Evolutionary conservation across 1,140 invertebrate genomes (phyloP).

Genomic region (Drosophila sp.): DNA sequence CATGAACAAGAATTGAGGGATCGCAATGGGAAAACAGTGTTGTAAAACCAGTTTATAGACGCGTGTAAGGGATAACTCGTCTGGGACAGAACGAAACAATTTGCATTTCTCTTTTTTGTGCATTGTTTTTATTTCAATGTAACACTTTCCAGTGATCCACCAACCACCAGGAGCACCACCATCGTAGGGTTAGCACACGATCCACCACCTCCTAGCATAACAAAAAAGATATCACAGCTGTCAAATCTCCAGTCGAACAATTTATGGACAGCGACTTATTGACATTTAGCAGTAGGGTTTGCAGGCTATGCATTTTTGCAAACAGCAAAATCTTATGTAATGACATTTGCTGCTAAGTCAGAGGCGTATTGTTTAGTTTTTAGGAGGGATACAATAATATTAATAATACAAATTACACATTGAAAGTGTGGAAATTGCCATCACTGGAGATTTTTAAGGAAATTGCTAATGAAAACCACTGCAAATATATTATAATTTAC

Average conservation of each 20-base stretch:
- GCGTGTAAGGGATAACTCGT: conserved; percentile 29
- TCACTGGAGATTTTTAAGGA: too few relatives aligned
- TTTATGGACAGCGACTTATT: conserved; percentile 67
- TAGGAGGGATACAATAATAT: too few relatives aligned
- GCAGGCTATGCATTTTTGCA: conserved; percentile 42
- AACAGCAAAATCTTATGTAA: conserved; percentile 8
- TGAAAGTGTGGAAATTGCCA: too few relatives aligned
- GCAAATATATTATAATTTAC: too few relatives aligned
- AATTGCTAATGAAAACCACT: too few relatives aligned
- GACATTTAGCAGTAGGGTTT: conserved; percentile 38
- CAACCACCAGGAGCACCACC: conserved; percentile 18
- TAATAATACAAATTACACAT: too few relatives aligned
- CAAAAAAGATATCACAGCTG: conserved; percentile 22
- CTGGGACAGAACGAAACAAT: conserved; percentile 62
- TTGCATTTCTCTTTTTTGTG: conserved; percentile 58
- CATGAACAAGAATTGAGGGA: not conserved
- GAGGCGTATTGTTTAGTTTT: not conserved
- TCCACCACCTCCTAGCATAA: conserved; percentile 4
- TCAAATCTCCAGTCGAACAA: conserved; percentile 38
- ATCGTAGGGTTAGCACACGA: conserved; percentile 11
- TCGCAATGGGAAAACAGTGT: conserved; percentile 32
- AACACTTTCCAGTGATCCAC: conserved; percentile 39
- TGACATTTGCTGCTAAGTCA: not conserved
- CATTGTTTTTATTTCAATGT: conserved; percentile 6
- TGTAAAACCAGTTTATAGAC: conserved; percentile 15